Evolutionary conservation across 2,113 vertebrate species (phyloP), one percentile per base, ranked within the genome.

Genomic region (Probosciger aterrimus): DNA sequence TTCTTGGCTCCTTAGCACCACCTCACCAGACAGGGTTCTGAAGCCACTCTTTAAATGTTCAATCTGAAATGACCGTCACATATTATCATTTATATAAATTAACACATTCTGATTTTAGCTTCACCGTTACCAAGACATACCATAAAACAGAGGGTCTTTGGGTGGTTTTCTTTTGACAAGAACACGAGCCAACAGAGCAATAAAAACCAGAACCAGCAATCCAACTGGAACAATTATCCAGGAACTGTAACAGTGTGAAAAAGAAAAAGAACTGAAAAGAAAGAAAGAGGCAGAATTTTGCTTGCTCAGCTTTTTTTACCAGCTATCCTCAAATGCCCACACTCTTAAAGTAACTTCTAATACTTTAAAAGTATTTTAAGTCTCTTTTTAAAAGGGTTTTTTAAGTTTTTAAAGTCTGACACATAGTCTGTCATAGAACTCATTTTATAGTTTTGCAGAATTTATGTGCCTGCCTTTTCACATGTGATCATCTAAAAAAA

Each of bases 141-240:
- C 98, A 71, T 99, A 99, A 88, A 99, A 99, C 24, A 99, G 97
- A 0, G 99, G 98, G 82, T 99, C 99, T 86, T 96, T 97, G 14
- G 99, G 99, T 37, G 98, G 97, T 91, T 98, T 99, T 78, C 98
- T 98, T 96, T 98, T 98, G 87, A 99, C 98, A 39, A 99, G 97
- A 76, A 98, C 94, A 15, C 97, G 97, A 49, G 97, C 97, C 77
- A 96, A 93, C 86, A 99, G 83, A 53, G 96, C 97, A 49, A 99
- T 96, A 52, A 98, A 97, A 57, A 98, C 69, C 95, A 99, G 94
- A 96, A 98, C 93, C 93, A 98, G 95, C 68, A 97, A 97, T 59
- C 98, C 98, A 93, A 97, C 97, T 44, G 97, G 97, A 81, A 99
- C 96, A 4, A 98, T 97, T 22, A 98, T 97, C 97, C 99, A 99